Evolutionary conservation across 2,797 vertebrate genomes (phyloP).

Genomic region (Phoxinus dragarum): DNA sequence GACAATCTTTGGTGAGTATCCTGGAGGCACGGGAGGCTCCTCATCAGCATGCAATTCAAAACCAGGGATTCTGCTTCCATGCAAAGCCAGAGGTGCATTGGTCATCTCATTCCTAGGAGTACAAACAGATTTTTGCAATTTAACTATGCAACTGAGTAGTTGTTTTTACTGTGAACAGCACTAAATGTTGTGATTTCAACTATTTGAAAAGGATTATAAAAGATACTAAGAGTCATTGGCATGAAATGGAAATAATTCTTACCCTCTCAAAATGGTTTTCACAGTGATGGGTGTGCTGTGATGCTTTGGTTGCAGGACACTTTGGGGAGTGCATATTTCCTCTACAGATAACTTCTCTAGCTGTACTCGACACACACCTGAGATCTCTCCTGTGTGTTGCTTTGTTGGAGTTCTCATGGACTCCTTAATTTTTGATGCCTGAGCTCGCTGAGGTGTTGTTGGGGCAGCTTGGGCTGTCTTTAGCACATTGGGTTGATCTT

Average conservation of each 20-base stretch:
- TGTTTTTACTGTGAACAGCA: not conserved
- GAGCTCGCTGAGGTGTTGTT: constrained; percentile 10
- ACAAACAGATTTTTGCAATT: not conserved
- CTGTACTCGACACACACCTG: not conserved
- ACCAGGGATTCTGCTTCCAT: not conserved
- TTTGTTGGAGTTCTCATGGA: constrained; percentile 7
- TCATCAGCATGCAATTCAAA: not conserved
- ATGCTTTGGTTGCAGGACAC: constrained; percentile 11
- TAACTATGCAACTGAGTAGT: not conserved
- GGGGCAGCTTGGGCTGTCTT: constrained; percentile 12
- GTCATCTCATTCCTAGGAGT: constrained; percentile 3
- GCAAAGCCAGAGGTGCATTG: not conserved
- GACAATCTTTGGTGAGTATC: constrained; percentile 35
- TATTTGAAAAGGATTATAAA: not conserved
- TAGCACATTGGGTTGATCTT: not conserved
- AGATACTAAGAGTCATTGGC: not conserved
- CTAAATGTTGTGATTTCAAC: not conserved
- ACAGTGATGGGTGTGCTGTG: constrained; percentile 35
- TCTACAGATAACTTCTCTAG: constrained; percentile 1
- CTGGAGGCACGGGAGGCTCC: not conserved
- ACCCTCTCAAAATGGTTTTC: constrained; percentile 23
- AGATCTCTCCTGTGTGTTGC: not conserved
- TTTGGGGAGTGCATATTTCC: constrained; percentile 23
- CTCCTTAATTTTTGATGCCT: not conserved
- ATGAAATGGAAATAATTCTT: not conserved